Evolutionary conservation across 2,113 vertebrate genomes (phyloP).

Genomic region (Perognathus longimembris): DNA sequence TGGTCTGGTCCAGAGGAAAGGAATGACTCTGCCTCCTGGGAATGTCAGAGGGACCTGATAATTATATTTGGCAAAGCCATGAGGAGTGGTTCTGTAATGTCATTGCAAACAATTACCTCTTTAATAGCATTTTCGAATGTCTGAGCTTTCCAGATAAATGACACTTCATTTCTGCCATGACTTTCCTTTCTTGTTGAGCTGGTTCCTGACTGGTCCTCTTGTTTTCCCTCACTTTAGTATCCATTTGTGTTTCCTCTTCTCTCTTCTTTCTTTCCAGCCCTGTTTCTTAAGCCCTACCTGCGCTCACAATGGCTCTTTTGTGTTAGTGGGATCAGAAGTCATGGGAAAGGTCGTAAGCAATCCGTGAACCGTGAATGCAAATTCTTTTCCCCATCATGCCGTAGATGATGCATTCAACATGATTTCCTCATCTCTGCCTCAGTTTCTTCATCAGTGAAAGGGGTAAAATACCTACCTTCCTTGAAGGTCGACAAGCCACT

Average conservation of each 20-base stretch:
- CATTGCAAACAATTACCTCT: slow-evolving; percentile 71
- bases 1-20: slow-evolving; percentile 51
- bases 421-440: slow-evolving; percentile 64
- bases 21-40: slow-evolving; percentile 62
- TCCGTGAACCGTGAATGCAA: background rate
- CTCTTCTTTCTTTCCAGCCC: background rate
- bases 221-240: background rate
- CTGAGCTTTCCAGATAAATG: slow-evolving; percentile 57
- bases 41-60: slow-evolving; percentile 74
- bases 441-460: slow-evolving; percentile 77
- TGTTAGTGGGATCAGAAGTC: slow-evolving; percentile 31
- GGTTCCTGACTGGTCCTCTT: background rate
- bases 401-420: slow-evolving; percentile 50
- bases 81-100: slow-evolving; percentile 67
- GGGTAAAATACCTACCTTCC: slow-evolving; percentile 81
- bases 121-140: slow-evolving; percentile 66
- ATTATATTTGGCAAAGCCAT: slow-evolving; percentile 73
- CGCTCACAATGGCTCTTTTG: background rate
- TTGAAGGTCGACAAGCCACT: slow-evolving; percentile 74
- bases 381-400: slow-evolving; percentile 53
- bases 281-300: background rate
- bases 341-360: slow-evolving; percentile 9
- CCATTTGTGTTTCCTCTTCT: background rate
- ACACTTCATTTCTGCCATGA: background rate
- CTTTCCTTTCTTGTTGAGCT: background rate